phyloP scores from a whole-genome alignment of 2,888 invertebrate genomes.

The Nomada ferruginata region DNA sequence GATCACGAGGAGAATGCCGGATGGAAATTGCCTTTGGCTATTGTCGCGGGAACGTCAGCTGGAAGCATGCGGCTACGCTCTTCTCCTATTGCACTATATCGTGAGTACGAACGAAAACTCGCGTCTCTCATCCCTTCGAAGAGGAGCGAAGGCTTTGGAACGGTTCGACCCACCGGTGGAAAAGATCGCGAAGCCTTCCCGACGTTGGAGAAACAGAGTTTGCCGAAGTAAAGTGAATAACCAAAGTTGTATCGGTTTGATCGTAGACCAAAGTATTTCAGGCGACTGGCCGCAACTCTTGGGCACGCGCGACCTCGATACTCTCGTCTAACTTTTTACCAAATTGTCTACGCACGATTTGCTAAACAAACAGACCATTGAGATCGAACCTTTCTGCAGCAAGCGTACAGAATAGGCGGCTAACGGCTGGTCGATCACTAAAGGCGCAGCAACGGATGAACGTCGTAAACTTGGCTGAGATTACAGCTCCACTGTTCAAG shows the following conservation, averaged over 20 bases:
- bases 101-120: no score
- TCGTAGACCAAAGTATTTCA: background rate
- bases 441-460: conserved; percentile 40
- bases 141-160: background rate
- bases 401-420: background rate
- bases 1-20: conserved; percentile 25
- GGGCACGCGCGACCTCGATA: no score
- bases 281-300: no score
- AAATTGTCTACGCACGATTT: no score
- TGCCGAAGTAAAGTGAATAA: conserved; percentile 39
- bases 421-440: conserved; percentile 18
- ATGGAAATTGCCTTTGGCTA: conserved; percentile 71
- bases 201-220: conserved; percentile 6
- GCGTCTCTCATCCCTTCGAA: no score
- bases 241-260: conserved; percentile 20
- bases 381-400: no score
- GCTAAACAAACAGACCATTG: no score
- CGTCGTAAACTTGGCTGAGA: conserved; percentile 65
- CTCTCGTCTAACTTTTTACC: no score
- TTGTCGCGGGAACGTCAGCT: conserved; percentile 64
- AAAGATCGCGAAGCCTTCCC: background rate
- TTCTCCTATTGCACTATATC: background rate
- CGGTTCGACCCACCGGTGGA: background rate
- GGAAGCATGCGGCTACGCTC: conserved; percentile 13
- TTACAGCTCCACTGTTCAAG: conserved; percentile 52